Percentiles rank a stretch among this genome's conserved stretches.
phyloP scores from a whole-genome alignment of 2,113 vertebrate species.

The Nipponia nippon region DNA sequence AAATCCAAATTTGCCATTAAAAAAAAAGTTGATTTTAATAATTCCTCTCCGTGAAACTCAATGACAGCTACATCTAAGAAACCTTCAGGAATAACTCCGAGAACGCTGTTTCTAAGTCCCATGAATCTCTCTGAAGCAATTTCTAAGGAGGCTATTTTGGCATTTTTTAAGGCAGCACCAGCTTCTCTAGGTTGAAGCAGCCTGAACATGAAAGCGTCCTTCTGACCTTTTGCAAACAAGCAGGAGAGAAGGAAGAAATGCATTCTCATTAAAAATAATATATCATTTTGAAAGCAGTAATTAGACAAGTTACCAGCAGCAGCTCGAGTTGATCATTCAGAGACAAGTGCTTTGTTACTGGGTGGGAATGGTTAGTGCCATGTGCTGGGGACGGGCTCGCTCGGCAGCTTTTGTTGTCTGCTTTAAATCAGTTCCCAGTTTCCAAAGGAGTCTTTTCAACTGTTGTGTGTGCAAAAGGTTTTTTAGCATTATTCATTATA shows the following conservation, averaged over 20 bases:
- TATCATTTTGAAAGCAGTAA: not conserved
- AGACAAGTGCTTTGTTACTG: not conserved
- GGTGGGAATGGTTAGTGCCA: not conserved
- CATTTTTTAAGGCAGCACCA: not conserved
- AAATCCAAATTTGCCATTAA: not conserved
- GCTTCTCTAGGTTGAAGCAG: not conserved
- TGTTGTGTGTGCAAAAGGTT: not conserved
- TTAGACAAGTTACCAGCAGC: not conserved
- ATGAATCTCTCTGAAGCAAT: not conserved
- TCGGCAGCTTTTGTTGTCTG: not conserved
- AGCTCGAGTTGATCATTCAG: not conserved
- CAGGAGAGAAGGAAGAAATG: not conserved
- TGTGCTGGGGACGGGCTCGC: not conserved
- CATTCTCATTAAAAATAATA: not conserved
- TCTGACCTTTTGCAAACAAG: not conserved
- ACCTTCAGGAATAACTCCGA: not conserved
- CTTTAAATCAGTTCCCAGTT: not conserved
- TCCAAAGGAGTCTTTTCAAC: not conserved
- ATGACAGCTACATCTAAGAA: not conserved
- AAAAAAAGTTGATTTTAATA: not conserved
- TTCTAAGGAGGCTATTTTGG: not conserved
- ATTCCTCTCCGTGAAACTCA: not conserved
- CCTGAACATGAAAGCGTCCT: not conserved
- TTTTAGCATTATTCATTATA: not conserved
- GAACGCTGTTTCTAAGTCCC: rapidly evolving